phyloP scores from a whole-genome alignment of 2,113 vertebrate species.

The Psilopogon haemacephalus region DNA sequence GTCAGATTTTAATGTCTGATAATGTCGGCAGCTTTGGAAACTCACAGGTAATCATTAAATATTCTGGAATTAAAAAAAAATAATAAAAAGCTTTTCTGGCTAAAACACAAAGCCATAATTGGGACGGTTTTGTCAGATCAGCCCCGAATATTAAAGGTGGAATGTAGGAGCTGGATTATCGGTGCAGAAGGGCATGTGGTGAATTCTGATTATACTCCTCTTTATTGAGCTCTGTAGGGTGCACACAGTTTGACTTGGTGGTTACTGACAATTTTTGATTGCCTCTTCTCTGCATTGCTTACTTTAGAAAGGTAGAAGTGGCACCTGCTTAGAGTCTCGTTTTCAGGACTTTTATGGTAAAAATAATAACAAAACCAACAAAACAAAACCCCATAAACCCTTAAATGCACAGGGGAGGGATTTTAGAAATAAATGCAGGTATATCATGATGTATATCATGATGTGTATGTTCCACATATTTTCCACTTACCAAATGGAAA shows the following conservation, averaged over 20 bases:
- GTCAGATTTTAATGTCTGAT: background rate
- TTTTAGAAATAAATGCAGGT: background rate
- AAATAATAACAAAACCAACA: background rate
- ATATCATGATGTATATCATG: background rate
- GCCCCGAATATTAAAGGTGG: background rate
- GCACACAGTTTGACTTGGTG: background rate
- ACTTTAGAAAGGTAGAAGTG: background rate
- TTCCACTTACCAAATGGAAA: conserved; percentile 5
- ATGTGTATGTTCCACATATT: background rate
- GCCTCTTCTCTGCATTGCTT: background rate
- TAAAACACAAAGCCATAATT: background rate
- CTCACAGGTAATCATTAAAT: background rate
- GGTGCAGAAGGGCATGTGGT: background rate
- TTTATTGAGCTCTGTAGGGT: background rate
- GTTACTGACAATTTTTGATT: background rate
- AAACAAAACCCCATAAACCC: background rate
- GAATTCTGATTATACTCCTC: background rate
- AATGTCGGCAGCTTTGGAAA: background rate
- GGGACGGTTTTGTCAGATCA: background rate
- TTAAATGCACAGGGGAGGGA: background rate
- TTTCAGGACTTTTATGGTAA: background rate
- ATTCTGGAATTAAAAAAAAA: background rate
- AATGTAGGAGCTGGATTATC: background rate
- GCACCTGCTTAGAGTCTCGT: background rate
- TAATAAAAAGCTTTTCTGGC: background rate